Percentiles rank a stretch among this genome's conserved stretches.
Conservation (phyloP, 2,113 vertebrate species). For the Xiphias gladius region DNA sequence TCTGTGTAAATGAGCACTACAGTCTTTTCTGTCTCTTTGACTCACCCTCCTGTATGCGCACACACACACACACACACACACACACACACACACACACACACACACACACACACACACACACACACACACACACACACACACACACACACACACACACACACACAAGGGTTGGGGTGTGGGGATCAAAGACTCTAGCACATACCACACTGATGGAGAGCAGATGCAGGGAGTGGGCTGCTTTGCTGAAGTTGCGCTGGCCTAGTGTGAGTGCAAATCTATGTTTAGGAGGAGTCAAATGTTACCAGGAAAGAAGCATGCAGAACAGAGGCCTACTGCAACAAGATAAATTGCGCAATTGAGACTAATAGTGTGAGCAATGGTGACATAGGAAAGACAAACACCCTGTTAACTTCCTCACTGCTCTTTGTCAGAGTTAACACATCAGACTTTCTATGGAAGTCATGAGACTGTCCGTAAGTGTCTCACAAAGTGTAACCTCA, state of each 20-base stretch:
- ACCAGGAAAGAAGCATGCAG: conserved; percentile 63
- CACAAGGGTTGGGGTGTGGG: conserved; percentile 46
- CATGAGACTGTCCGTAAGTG: conserved; percentile 4
- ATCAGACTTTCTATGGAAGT: conserved; percentile 33
- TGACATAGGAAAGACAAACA: conserved; percentile 59
- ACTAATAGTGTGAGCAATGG: conserved; percentile 43
- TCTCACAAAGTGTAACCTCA: conserved; percentile 24
- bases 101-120: conserved; percentile 28
- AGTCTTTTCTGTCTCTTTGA: conserved; percentile 72
- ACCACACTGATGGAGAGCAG: conserved; percentile 86
- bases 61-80: conserved; percentile 15
- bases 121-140: conserved; percentile 21
- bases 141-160: conserved; percentile 27
- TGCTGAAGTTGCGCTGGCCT: conserved; percentile 70
- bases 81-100: conserved; percentile 30
- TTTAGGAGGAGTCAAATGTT: conserved; percentile 71
- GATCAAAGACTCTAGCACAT: conserved; percentile 84
- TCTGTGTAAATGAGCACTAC: conserved; percentile 66
- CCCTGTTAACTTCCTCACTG: conserved; percentile 40
- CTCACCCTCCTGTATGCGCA: conserved; percentile 40
- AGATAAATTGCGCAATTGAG: conserved; percentile 62
- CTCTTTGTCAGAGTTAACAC: conserved; percentile 19
- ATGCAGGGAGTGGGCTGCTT: conserved; percentile 81
- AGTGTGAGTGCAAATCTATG: conserved; percentile 65
- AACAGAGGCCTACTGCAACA: conserved; percentile 49